These are phyloP conservation scores for Gymnobelideus leadbeateri DNA, from an alignment of 2,113 vertebrate genomes.

Conservation along the genomic window DNA sequence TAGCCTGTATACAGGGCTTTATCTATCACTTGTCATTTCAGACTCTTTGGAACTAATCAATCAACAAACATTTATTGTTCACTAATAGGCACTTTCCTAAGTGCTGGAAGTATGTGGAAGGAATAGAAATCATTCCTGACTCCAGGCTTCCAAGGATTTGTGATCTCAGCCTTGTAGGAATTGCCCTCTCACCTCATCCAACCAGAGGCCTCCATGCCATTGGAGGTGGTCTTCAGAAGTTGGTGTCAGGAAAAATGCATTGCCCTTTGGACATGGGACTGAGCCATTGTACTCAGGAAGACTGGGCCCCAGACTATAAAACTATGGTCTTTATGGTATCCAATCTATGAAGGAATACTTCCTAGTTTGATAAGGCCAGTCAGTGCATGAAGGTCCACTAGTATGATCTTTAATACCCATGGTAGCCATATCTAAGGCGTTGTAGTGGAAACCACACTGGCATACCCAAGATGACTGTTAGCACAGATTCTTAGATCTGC, in stretches of 20 bases:
- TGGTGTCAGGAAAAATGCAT: neutral
- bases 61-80: neutral
- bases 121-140: neutral
- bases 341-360: neutral
- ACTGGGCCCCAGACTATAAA: neutral
- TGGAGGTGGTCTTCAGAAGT: neutral
- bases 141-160: neutral
- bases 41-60: constrained; percentile 6
- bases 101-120: neutral
- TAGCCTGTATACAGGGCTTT: neutral
- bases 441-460: too few relatives aligned
- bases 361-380: neutral
- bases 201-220: neutral
- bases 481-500: too few relatives aligned
- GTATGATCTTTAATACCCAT: neutral
- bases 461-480: too few relatives aligned
- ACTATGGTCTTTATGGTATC: neutral
- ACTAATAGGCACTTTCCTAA: neutral
- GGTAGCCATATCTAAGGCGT: neutral
- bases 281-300: neutral
- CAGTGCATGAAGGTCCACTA: neutral
- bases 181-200: neutral
- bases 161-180: neutral
- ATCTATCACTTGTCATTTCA: constrained; percentile 6
- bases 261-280: neutral